Evolutionary conservation across 1,140 invertebrate genomes (phyloP).

Genomic region (Portunus trituberculatus): DNA sequence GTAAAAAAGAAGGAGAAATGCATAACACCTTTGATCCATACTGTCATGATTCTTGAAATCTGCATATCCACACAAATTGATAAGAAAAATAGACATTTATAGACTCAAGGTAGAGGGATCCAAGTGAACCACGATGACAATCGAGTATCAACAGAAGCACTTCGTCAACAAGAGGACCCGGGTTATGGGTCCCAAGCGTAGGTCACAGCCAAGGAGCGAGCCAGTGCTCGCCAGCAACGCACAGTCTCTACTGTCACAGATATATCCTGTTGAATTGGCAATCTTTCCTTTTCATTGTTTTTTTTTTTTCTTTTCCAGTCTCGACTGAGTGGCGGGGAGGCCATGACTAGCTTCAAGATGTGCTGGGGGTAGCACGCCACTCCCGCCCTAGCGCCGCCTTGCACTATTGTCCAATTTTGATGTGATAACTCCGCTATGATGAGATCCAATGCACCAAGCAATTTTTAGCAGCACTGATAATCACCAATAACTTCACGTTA

Average conservation of each 20-base stretch:
- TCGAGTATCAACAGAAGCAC: slow-evolving; percentile 39
- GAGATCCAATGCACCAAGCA: neutral
- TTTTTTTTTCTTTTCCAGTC: neutral
- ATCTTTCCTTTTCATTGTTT: slow-evolving; percentile 69
- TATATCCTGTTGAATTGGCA: slow-evolving; percentile 63
- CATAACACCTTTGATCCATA: slow-evolving; percentile 49
- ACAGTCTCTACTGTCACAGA: neutral
- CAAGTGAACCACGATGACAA: slow-evolving; percentile 37
- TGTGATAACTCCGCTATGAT: neutral
- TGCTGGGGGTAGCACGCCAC: slow-evolving; percentile 40
- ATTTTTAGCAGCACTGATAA: neutral
- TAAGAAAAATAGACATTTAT: slow-evolving; percentile 67
- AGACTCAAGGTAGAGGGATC: slow-evolving; percentile 38
- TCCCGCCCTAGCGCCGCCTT: neutral
- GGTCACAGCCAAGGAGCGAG: slow-evolving; percentile 72
- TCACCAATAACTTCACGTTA: neutral
- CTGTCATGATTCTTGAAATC: slow-evolving; percentile 34
- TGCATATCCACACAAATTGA: slow-evolving; percentile 51
- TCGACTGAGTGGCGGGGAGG: neutral
- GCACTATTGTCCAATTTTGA: neutral
- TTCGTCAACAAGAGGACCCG: slow-evolving; percentile 33
- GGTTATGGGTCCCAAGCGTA: slow-evolving; percentile 45
- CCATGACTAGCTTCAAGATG: slow-evolving; percentile 73
- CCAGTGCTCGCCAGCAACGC: neutral
- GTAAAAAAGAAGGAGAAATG: neutral